These are phyloP conservation scores for Hippopotamus amphibius DNA, from an alignment of 2,113 vertebrate genomes.

Conservation along the genomic window DNA sequence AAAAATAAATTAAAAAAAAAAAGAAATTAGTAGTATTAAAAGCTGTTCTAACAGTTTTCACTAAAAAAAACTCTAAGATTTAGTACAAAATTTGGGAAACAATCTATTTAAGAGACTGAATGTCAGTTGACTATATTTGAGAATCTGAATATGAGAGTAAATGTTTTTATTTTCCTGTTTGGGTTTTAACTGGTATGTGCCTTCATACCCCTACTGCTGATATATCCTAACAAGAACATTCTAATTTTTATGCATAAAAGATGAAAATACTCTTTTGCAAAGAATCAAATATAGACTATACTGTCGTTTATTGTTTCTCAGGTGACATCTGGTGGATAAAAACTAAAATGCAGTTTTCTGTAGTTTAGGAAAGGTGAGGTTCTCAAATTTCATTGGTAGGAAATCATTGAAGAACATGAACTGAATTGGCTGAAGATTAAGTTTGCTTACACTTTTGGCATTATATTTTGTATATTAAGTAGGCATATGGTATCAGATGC, in stretches of 20 bases:
- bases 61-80: background rate
- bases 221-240: background rate
- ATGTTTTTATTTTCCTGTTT: background rate
- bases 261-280: background rate
- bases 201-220: background rate
- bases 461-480: background rate
- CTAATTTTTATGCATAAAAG: constrained; percentile 21
- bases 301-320: constrained; percentile 42
- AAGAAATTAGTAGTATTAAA: background rate
- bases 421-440: background rate
- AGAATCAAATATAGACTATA: background rate
- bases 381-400: background rate
- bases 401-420: background rate
- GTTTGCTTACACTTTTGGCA: constrained; percentile 16
- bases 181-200: background rate
- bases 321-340: constrained; percentile 75
- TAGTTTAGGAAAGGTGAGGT: background rate
- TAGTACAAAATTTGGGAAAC: background rate
- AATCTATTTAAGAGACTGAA: background rate
- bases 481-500: background rate
- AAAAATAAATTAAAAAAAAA: no score
- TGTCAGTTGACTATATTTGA: background rate
- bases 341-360: constrained; percentile 60
- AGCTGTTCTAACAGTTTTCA: background rate
- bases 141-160: background rate